Evolutionary conservation across 1,140 invertebrate genomes (phyloP).

Genomic region (Drosophila ambigua): DNA sequence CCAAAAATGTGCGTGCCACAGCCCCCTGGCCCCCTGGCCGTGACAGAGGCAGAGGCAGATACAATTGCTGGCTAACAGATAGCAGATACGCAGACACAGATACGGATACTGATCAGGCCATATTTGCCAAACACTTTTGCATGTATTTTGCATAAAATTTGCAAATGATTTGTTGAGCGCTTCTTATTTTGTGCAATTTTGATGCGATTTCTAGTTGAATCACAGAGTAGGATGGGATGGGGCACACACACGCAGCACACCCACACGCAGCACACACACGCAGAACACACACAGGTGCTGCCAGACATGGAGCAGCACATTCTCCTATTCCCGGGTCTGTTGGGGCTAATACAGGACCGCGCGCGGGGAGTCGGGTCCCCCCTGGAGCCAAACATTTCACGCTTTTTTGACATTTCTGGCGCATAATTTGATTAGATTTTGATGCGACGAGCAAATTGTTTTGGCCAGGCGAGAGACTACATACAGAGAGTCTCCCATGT

Average conservation of each 20-base stretch:
- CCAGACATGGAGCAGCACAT: constrained; percentile 23
- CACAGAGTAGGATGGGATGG: constrained; percentile 1
- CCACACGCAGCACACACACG: background rate
- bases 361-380: background rate
- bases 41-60: no score
- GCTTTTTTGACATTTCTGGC: constrained; percentile 80
- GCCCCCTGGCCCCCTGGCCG: no score
- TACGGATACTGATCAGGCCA: constrained; percentile 40
- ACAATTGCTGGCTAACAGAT: constrained; percentile 5
- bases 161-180: constrained; percentile 69
- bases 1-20: constrained; percentile 48
- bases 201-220: constrained; percentile 52
- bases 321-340: constrained; percentile 6
- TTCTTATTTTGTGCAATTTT: constrained; percentile 78
- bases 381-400: constrained; percentile 72
- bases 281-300: constrained; percentile 6
- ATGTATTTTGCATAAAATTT: constrained; percentile 79
- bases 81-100: constrained; percentile 22
- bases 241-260: background rate
- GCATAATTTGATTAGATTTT: constrained; percentile 81
- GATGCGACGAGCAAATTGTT: constrained; percentile 73
- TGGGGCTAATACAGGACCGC: constrained; percentile 44
- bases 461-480: constrained; percentile 36
- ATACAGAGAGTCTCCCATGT: background rate
- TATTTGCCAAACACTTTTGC: constrained; percentile 80